Evolutionary conservation across 2,888 invertebrate genomes (phyloP), one percentile per base, ranked within the genome.

Genomic region (Onthophagus sagittarius): DNA sequence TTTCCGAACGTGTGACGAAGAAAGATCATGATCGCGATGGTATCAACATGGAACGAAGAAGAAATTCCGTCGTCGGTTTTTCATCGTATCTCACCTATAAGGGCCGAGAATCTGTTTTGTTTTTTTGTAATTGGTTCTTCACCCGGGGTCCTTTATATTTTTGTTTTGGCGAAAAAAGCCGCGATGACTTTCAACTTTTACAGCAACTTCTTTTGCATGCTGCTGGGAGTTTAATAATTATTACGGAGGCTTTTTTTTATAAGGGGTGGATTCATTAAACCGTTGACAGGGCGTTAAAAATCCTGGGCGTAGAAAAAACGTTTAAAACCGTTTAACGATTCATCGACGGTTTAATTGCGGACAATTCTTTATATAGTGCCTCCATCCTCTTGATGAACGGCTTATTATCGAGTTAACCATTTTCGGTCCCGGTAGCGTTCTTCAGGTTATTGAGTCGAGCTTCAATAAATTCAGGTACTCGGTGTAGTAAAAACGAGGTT

Each of bases 31-130:
- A 63, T 63, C 69, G 67, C 69, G 69, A 70, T 69, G 62, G 53
- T 74, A 71, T 74, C 63, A 63, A 65, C 31, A 13, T 69, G 71
- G 75, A 75, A 72, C 75, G 73, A 73, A 76, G 75, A 76, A 75
- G 76, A 73, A 78, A 78, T 77, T 77, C 77, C 76, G 72, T 72
- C 69, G 72, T 73, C 69, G 73, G 73, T 77, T 76, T 77, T 76
- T 75, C 76, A 75, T 76, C 72, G 72, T 74, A 74, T 77, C 76
- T 23, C 23, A 23, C 23, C 74, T 77, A 77, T 76, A 76, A 72
- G 15, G 69, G 76, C 71, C 23, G 23, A 23, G 23, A 23, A 23
- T 76, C 76, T 77, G 76, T 76, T 76, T 77, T 76, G 74, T 77
- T 76, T 74, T 76, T 53, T 71, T 75, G 75, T 76, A 77, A 77